Evolutionary conservation across 2,888 invertebrate species (phyloP).

Genomic region (Esperia sulphurella): DNA sequence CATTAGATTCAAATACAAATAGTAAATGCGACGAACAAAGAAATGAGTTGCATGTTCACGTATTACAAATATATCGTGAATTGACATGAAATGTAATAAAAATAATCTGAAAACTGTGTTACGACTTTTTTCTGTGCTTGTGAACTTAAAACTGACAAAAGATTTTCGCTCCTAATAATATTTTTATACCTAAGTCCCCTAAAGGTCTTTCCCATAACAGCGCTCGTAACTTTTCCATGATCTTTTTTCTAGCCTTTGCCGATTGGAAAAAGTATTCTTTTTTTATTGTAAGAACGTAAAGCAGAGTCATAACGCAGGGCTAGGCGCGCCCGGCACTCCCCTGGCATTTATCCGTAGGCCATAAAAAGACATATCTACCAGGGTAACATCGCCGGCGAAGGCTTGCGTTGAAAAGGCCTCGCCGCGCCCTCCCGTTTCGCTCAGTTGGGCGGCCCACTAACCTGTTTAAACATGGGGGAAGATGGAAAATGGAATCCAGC

Average conservation of each 20-base stretch:
- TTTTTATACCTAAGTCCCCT: no score
- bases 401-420: conserved; percentile 64
- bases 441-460: conserved; percentile 53
- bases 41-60: no score
- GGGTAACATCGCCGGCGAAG: conserved; percentile 58
- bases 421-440: conserved; percentile 56
- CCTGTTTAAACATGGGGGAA: conserved; percentile 36
- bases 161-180: no score
- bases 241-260: conserved; percentile 19
- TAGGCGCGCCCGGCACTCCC: conserved; percentile 65
- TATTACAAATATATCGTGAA: no score
- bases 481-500: not conserved
- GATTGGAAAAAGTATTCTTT: conserved; percentile 21
- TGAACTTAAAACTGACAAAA: no score
- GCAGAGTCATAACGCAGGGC: conserved; percentile 46
- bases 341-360: conserved; percentile 73
- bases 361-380: conserved; percentile 77
- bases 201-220: not conserved
- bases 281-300: conserved; percentile 41
- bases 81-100: no score
- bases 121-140: no score
- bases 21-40: no score
- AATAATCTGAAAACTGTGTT: no score
- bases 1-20: no score
- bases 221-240: conserved; percentile 15